phyloP scores from a whole-genome alignment of 2,888 invertebrate species.

The Rhyacophila evoluta region DNA sequence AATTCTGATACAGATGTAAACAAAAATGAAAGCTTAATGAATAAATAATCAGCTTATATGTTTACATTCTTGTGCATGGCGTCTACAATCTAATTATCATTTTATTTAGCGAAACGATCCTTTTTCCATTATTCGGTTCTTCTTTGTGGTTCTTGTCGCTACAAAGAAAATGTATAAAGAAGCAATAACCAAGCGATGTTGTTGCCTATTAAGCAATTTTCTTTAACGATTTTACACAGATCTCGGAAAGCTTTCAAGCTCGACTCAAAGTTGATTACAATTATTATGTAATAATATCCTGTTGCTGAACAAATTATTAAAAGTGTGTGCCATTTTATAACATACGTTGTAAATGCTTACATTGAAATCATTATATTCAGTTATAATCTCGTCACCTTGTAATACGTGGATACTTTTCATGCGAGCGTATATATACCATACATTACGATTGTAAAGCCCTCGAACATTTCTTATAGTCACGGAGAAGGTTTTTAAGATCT shows the following conservation, averaged over 20 bases:
- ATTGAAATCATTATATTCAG: too few species aligned
- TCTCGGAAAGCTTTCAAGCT: not conserved
- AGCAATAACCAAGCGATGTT: constrained; percentile 3
- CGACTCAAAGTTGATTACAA: constrained; percentile 1
- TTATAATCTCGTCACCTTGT: too few species aligned
- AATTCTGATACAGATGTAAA: not conserved
- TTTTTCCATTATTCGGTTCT: not conserved
- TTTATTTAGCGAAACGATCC: not conserved
- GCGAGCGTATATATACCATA: too few species aligned
- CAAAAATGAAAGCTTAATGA: not conserved
- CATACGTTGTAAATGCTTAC: too few species aligned
- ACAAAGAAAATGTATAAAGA: constrained; percentile 13
- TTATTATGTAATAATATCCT: too few species aligned
- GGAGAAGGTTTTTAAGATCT: too few species aligned
- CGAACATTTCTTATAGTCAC: too few species aligned
- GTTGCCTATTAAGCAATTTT: constrained; percentile 14
- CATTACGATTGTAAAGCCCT: too few species aligned
- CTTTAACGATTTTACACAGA: not conserved
- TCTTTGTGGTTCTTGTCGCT: not conserved
- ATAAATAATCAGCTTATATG: not conserved
- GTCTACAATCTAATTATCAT: not conserved
- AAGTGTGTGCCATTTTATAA: not conserved
- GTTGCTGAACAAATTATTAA: not conserved
- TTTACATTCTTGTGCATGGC: not conserved
- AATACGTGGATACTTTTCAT: too few species aligned